These are phyloP conservation scores for Corythoichthys intestinalis DNA, from an alignment of 2,113 vertebrate genomes.

Conservation along the genomic window DNA sequence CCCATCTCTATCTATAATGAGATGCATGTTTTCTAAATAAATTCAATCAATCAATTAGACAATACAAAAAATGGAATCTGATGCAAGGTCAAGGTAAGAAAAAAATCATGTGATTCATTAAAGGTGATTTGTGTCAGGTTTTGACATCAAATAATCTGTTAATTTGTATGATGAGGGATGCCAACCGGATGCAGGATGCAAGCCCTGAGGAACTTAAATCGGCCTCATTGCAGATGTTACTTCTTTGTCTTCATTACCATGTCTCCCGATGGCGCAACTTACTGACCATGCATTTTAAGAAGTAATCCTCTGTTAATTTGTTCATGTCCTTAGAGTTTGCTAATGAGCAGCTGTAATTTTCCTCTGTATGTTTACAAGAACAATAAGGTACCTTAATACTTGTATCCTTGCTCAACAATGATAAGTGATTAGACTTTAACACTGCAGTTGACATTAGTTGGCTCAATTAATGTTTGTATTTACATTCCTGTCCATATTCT, in stretches of 20 bases:
- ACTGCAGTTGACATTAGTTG: conserved; percentile 36
- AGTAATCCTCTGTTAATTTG: conserved; percentile 53
- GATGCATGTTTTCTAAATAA: too few species aligned
- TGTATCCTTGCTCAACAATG: conserved; percentile 21
- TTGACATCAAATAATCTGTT: conserved; percentile 57
- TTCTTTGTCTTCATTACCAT: conserved; percentile 62
- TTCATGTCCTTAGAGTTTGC: conserved; percentile 36
- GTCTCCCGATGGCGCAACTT: conserved; percentile 24
- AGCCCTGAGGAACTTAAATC: conserved; percentile 30
- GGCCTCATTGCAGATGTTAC: conserved; percentile 59
- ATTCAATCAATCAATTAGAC: too few species aligned
- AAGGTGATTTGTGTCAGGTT: conserved; percentile 41
- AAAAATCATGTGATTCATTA: conserved; percentile 25
- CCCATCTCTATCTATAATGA: too few species aligned
- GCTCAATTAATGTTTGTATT: conserved; percentile 17
- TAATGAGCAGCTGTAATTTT: conserved; percentile 52
- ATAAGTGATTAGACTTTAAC: conserved; percentile 37
- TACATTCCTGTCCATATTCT: conserved; percentile 4
- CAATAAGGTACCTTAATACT: conserved; percentile 4
- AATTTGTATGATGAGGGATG: conserved; percentile 50
- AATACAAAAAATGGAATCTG: too few species aligned
- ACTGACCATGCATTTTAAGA: conserved; percentile 37
- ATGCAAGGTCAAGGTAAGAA: not conserved
- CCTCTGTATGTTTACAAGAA: conserved; percentile 2
- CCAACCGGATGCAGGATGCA: conserved; percentile 23